Percentiles rank a stretch among this genome's conserved stretches.
These are phyloP conservation scores for Triplophysa bombifrons DNA, from an alignment of 2,797 vertebrate species.

Conservation along the genomic window DNA sequence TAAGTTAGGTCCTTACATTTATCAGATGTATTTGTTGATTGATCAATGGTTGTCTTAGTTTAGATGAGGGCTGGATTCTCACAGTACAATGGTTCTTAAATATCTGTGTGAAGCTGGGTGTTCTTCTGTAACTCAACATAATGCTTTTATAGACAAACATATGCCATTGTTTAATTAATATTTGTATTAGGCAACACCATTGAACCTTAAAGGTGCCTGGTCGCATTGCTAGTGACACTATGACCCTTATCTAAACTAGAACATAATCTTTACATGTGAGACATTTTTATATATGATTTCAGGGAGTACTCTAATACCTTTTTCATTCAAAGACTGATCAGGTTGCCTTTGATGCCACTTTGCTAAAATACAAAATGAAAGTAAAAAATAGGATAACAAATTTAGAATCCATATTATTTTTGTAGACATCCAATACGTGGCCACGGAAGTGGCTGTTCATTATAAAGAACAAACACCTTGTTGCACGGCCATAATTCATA, in stretches of 20 bases:
- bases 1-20: too few relatives aligned
- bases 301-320: constrained; percentile 37
- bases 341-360: neutral
- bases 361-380: constrained; percentile 12
- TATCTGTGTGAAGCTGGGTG: constrained; percentile 14
- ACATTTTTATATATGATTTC: constrained; percentile 36
- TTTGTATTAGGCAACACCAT: neutral
- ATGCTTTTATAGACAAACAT: neutral
- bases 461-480: neutral
- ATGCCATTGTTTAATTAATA: neutral
- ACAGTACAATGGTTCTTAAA: neutral
- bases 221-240: too few relatives aligned
- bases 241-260: neutral
- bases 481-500: constrained; percentile 54
- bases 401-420: neutral
- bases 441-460: neutral
- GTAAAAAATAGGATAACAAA: neutral
- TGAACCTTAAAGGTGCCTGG: neutral
- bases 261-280: constrained; percentile 32
- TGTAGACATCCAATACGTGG: neutral
- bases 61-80: neutral
- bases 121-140: neutral
- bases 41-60: neutral
- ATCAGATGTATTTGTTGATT: neutral
- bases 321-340: neutral